Percentiles rank a stretch among this genome's conserved stretches.
Conservation (phyloP, 2,888 invertebrate genomes). For the Mythimna impura region DNA sequence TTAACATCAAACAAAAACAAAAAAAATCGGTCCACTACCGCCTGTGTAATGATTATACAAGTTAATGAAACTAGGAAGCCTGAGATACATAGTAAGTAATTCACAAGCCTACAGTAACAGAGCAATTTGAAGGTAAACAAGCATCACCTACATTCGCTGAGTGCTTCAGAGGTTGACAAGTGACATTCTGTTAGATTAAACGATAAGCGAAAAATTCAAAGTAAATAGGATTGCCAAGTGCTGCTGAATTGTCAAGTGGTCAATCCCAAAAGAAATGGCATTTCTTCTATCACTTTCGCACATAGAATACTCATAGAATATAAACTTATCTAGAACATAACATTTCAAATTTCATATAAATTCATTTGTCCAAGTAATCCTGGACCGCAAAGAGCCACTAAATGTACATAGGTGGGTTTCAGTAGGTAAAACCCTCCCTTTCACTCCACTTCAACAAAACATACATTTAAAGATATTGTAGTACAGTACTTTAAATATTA, state of each 20-base stretch:
- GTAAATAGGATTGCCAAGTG: background rate
- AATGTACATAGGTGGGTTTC: no score
- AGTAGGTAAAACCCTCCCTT: no score
- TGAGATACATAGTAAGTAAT: constrained; percentile 9
- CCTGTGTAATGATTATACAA: background rate
- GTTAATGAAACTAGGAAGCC: constrained; percentile 33
- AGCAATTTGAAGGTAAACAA: constrained; percentile 37
- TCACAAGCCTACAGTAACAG: constrained; percentile 1
- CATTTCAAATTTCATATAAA: no score
- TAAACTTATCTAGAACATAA: background rate
- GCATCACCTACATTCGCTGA: background rate
- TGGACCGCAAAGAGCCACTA: no score
- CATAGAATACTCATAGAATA: no score
- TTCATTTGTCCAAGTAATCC: no score
- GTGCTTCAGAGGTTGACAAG: background rate
- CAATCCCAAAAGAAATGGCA: background rate
- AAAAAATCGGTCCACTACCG: constrained; percentile 1
- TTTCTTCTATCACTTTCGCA: background rate
- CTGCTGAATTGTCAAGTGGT: background rate
- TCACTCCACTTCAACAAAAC: no score
- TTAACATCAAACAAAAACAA: background rate
- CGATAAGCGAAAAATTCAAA: background rate
- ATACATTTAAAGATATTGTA: no score
- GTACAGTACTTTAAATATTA: no score
- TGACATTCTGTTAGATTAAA: background rate